Evolutionary conservation across 2,888 invertebrate genomes (phyloP).

Genomic region (Drosophila kuntzei): DNA sequence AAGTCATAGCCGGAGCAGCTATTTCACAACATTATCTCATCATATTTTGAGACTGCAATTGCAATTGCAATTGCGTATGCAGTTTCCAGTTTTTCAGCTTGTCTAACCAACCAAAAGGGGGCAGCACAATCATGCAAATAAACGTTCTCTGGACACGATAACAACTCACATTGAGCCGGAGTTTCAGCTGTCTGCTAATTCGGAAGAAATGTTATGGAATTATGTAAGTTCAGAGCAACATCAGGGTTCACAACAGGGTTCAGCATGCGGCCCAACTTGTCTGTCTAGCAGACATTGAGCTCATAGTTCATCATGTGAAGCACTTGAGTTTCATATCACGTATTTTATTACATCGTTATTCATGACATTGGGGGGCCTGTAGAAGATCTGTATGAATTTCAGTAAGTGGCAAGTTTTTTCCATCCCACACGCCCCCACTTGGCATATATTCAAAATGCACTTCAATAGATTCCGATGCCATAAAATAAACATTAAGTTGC

Average conservation of each 20-base stretch:
- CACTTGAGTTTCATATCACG: conserved; percentile 75
- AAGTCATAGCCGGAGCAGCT: conserved; percentile 34
- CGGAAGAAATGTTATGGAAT: conserved; percentile 50
- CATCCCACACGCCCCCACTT: conserved; percentile 31
- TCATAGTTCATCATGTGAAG: conserved; percentile 71
- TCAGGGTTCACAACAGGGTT: conserved; percentile 5
- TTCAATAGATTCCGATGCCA: conserved; percentile 73
- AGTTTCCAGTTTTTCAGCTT: conserved; percentile 7
- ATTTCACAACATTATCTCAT: conserved; percentile 66
- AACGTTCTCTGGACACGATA: conserved; percentile 24
- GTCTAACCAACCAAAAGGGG: neutral
- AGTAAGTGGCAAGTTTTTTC: conserved; percentile 55
- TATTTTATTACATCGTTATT: conserved; percentile 81
- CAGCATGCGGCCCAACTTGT: conserved; percentile 8
- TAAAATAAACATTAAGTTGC: conserved; percentile 75
- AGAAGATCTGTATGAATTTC: conserved; percentile 47
- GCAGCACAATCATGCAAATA: conserved; percentile 56
- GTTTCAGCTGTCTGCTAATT: conserved; percentile 63
- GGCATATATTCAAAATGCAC: conserved; percentile 73
- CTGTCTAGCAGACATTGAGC: conserved; percentile 5
- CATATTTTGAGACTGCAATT: conserved; percentile 55
- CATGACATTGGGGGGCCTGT: conserved; percentile 63
- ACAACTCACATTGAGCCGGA: conserved; percentile 24
- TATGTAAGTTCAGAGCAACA: conserved; percentile 12
- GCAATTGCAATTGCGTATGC: conserved; percentile 18